Evolutionary conservation across 2,797 vertebrate genomes (phyloP).

Genomic region (Gadopsis marmoratus): DNA sequence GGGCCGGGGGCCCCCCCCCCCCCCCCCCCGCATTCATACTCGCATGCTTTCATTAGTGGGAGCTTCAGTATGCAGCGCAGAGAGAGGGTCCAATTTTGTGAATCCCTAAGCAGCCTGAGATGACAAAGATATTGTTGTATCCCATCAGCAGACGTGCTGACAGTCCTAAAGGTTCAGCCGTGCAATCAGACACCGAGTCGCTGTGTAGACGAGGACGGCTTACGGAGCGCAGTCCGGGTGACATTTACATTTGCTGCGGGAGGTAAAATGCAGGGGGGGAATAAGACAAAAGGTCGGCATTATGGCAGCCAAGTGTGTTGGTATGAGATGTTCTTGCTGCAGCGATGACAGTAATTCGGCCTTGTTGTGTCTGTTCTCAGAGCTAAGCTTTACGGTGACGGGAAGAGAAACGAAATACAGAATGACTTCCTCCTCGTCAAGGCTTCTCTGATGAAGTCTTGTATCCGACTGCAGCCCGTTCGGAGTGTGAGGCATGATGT

Average conservation of each 20-base stretch:
- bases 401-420: no score
- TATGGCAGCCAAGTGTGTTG: constrained; percentile 15
- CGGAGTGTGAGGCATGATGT: background rate
- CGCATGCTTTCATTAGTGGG: constrained; percentile 41
- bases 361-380: constrained; percentile 23
- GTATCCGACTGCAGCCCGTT: constrained; percentile 12
- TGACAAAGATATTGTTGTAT: constrained; percentile 55
- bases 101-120: constrained; percentile 35
- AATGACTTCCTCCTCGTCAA: background rate
- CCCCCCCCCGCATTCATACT: constrained; percentile 20
- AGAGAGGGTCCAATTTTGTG: background rate
- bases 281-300: constrained; percentile 22
- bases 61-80: constrained; percentile 37
- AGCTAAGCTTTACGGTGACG: background rate
- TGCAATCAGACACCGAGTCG: constrained; percentile 38
- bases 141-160: constrained; percentile 25
- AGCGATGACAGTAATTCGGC: constrained; percentile 47
- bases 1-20: no score
- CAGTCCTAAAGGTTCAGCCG: constrained; percentile 45
- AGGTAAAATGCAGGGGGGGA: constrained; percentile 3
- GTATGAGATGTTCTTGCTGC: constrained; percentile 3
- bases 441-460: constrained; percentile 15
- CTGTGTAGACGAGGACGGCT: constrained; percentile 11
- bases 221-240: constrained; percentile 23
- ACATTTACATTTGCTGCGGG: constrained; percentile 53